These are phyloP conservation scores for Hestina assimilis DNA, from an alignment of 1,140 invertebrate species.

Conservation along the genomic window DNA sequence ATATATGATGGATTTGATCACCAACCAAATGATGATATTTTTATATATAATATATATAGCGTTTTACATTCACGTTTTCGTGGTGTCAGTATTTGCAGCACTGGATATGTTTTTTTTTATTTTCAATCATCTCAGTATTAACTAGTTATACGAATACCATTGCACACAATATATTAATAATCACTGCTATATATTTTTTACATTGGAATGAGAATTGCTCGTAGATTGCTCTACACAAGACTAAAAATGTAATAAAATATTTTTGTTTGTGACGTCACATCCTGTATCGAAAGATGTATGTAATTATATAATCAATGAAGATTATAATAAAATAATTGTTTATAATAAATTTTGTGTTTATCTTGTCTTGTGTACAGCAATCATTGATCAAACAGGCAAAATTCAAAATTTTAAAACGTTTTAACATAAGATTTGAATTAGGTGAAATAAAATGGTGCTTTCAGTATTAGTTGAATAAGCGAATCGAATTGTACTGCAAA, in stretches of 20 bases:
- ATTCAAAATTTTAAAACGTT: conserved; percentile 18
- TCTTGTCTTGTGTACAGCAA: conserved; percentile 1
- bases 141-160: conserved; percentile 63
- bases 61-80: conserved; percentile 25
- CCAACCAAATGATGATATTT: conserved; percentile 24
- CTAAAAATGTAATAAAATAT: too few relatives aligned
- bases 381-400: not conserved
- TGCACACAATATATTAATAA: conserved; percentile 38
- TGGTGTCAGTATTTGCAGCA: conserved; percentile 32
- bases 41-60: conserved; percentile 24
- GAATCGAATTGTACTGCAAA: conserved; percentile 39
- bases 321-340: too few relatives aligned
- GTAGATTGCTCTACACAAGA: not conserved
- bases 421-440: conserved; percentile 55
- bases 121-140: conserved; percentile 66
- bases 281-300: too few relatives aligned
- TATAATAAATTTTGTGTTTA: conserved; percentile 5
- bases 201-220: not conserved
- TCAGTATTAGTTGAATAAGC: conserved; percentile 74
- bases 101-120: conserved; percentile 27
- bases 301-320: too few relatives aligned
- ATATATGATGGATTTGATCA: conserved; percentile 20
- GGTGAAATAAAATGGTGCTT: conserved; percentile 71
- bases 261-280: too few relatives aligned
- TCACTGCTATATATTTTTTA: conserved; percentile 19